These are phyloP conservation scores for Lepus americanus DNA, from an alignment of 2,113 vertebrate genomes.

Conservation along the genomic window DNA sequence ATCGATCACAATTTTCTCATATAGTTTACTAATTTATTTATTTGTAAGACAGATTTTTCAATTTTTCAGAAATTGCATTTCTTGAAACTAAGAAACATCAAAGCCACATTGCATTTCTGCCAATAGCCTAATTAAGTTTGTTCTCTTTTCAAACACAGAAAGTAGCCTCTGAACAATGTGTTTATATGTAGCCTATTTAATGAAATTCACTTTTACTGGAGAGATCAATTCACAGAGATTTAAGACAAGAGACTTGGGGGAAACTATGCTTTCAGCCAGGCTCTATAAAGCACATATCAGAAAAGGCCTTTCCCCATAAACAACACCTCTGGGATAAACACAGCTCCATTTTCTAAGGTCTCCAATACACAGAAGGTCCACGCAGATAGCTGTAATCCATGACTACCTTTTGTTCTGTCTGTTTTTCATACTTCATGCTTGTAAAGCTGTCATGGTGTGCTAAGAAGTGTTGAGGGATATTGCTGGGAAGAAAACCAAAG, in stretches of 20 bases:
- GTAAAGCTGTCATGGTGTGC: background rate
- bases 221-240: background rate
- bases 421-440: slow-evolving; percentile 14
- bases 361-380: background rate
- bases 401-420: background rate
- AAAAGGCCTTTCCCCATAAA: background rate
- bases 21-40: slow-evolving; percentile 2
- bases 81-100: slow-evolving; percentile 23
- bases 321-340: background rate
- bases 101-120: slow-evolving; percentile 23
- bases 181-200: background rate
- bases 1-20: background rate
- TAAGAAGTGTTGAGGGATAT: background rate
- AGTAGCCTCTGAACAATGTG: background rate
- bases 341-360: background rate
- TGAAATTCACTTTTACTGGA: slow-evolving; percentile 13
- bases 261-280: background rate
- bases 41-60: background rate
- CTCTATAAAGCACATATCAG: background rate
- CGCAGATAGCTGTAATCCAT: background rate
- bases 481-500: background rate
- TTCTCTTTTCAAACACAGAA: slow-evolving; percentile 19
- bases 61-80: slow-evolving; percentile 55
- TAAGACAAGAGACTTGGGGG: background rate
- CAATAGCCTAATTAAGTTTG: background rate